A percentile compares a stretch with the other conserved stretches of the same genome.
Conservation (phyloP, 2,888 invertebrate species). For the Odontothrips loti region DNA sequence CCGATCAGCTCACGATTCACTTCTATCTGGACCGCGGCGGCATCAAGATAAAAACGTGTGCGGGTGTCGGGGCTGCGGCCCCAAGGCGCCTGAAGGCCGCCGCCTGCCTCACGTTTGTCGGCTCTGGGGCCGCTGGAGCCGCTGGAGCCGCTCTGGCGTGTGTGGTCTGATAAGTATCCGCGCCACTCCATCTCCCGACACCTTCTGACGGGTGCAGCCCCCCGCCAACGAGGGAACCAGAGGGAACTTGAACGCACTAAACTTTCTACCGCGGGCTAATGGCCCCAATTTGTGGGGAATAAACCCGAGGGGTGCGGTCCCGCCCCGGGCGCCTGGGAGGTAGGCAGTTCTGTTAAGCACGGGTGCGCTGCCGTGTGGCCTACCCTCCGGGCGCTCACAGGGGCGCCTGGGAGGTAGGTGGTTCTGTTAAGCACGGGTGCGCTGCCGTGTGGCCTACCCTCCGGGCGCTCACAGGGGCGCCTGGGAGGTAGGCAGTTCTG, state of each 20-base stretch:
- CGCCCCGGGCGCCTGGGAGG: too few species aligned
- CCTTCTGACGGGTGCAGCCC: neutral
- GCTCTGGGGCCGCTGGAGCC: neutral
- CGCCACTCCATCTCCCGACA: neutral
- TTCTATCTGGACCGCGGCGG: neutral
- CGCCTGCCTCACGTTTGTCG: neutral
- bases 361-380: too few species aligned
- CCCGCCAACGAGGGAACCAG: neutral
- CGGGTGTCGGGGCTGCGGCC: neutral
- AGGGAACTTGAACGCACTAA: slow-evolving; percentile 11
- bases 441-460: too few species aligned
- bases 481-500: too few species aligned
- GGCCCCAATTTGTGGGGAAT: neutral
- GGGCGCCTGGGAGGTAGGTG: too few species aligned
- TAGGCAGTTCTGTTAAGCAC: too few species aligned
- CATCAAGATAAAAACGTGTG: slow-evolving; percentile 13
- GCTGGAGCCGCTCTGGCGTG: neutral
- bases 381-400: too few species aligned
- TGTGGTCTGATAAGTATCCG: slow-evolving; percentile 20
- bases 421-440: too few species aligned
- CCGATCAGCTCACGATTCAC: slow-evolving; percentile 17
- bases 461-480: too few species aligned
- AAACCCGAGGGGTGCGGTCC: too few species aligned
- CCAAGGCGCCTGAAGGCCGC: neutral
- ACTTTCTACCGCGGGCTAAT: neutral